Percentiles rank a stretch among this genome's conserved stretches.
phyloP scores from a whole-genome alignment of 2,113 vertebrate genomes.

The Mobula hypostoma region DNA sequence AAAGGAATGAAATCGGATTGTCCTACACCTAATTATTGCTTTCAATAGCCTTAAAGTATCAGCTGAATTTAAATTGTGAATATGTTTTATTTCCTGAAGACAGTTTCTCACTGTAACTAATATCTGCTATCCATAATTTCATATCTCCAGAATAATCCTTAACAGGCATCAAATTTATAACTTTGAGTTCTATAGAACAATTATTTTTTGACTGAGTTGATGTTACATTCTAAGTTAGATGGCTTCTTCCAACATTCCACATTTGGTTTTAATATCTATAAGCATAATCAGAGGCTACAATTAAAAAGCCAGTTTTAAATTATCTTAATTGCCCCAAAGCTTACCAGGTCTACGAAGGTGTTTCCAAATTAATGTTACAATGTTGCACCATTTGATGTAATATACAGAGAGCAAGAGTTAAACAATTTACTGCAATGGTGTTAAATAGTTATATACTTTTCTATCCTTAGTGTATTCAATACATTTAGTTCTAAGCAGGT shows the following conservation, averaged over 20 bases:
- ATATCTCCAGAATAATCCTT: too few relatives aligned
- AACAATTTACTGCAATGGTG: background rate
- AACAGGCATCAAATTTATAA: background rate
- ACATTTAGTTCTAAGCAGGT: background rate
- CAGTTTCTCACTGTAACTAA: too few relatives aligned
- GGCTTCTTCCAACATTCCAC: background rate
- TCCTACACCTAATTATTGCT: too few relatives aligned
- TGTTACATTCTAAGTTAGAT: background rate
- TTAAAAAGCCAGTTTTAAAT: background rate
- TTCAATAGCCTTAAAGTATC: too few relatives aligned
- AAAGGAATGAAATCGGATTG: too few relatives aligned
- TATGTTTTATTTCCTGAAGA: too few relatives aligned
- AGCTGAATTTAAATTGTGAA: too few relatives aligned
- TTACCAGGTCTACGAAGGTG: background rate
- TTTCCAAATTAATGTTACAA: background rate
- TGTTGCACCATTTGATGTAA: background rate
- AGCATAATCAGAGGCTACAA: background rate
- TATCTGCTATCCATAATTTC: too few relatives aligned
- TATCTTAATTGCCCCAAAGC: background rate
- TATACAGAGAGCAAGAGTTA: background rate
- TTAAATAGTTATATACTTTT: background rate
- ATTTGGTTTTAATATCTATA: background rate
- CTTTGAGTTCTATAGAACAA: background rate
- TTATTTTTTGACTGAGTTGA: background rate
- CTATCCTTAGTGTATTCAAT: background rate